Conservation (phyloP, 2,888 invertebrate genomes). For the Dolomedes plantarius region DNA sequence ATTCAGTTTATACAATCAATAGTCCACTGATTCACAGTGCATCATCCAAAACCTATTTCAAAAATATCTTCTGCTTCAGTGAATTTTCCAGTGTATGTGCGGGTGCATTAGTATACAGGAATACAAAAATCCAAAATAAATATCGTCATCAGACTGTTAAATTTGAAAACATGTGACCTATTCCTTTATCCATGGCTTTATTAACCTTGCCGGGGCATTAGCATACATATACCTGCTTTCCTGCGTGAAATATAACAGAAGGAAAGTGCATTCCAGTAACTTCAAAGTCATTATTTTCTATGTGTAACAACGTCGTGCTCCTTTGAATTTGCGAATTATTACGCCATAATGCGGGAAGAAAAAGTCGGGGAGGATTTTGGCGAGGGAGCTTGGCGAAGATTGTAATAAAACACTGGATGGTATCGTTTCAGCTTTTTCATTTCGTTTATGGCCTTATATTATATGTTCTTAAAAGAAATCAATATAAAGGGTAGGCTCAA, state of each 20-base stretch:
- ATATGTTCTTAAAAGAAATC: neutral
- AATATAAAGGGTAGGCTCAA: neutral
- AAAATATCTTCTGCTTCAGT: too few relatives aligned
- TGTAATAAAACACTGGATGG: neutral
- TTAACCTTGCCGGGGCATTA: neutral
- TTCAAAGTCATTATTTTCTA: neutral
- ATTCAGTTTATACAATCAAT: too few relatives aligned
- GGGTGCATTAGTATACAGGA: too few relatives aligned
- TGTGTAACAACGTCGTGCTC: neutral
- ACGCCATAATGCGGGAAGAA: neutral
- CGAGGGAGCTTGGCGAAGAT: neutral
- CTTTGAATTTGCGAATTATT: neutral
- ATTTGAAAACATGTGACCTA: neutral
- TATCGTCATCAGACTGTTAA: neutral
- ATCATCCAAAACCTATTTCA: too few relatives aligned
- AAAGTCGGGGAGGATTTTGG: neutral
- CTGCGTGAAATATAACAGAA: neutral
- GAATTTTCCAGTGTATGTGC: too few relatives aligned
- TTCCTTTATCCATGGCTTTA: neutral
- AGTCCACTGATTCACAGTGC: too few relatives aligned
- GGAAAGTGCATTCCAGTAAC: neutral
- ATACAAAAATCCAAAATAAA: too few relatives aligned
- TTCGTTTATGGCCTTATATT: too few relatives aligned
- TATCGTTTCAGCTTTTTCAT: neutral
- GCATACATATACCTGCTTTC: constrained; percentile 2